Evolutionary conservation across 64 coral and sea anemone genomes (phyloP), one percentile per base, ranked within the genome.

Genomic region (Montipora foliosa): DNA sequence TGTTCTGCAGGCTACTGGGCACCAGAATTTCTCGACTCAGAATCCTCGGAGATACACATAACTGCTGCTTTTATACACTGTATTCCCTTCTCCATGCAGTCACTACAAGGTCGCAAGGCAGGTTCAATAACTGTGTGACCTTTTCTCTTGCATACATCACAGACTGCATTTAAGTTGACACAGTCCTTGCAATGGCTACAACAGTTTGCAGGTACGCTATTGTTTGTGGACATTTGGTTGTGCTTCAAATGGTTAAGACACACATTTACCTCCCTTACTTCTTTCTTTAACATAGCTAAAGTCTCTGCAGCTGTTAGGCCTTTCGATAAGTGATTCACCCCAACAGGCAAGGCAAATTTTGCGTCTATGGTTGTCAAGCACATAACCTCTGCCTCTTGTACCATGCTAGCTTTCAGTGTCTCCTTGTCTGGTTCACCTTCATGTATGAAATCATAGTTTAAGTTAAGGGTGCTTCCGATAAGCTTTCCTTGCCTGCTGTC

Each of bases 261-360:
- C 58, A 88, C 84, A 88, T 93, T 93, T 8, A 93, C 80, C 14
- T 93, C 76, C 80, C 81, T 5, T 94, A 8, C 47, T 89, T 94
- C 92, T 48, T 52, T 94, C 87, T 89, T 94, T 82, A 94, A 76
- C 87, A 94, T 94, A 77, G 62, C 78, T 86, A 94, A 94, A 66
- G 92, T 94, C 67, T 64, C 60, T 64, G 60, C 4, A 14, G 60
- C 60, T 14, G 60, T 64, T 64, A 14, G 60, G 0, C 60, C 60
- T 64, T 64, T 11, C 3, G 60, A 14, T 64, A 64, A 64, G 14
- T 64, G 60, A 64, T 64, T 64, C 13, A 15, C 60, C 9, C 60
- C 15, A 15, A 64, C 60, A 14, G 60, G 60, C 60, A 64, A 15
- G 60, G 60, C 9, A 14, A 64, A 64, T 4, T 64, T 64, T 15